Evolutionary conservation across 2,797 vertebrate species (phyloP).

Genomic region (Echeneis naucrates): DNA sequence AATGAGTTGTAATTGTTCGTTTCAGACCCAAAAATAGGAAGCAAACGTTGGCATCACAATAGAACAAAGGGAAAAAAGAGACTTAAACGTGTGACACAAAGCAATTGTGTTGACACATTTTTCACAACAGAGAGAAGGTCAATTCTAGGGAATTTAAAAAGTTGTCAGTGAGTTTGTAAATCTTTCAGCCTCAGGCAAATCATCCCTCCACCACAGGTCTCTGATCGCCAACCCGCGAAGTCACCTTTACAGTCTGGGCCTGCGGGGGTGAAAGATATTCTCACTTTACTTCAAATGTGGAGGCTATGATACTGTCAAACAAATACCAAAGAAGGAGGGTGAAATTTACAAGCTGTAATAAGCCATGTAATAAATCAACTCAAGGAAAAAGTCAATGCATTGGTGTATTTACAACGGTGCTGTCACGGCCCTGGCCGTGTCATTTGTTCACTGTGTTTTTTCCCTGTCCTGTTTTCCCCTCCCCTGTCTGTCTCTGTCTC

Average conservation of each 20-base stretch:
- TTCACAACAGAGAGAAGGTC: slow-evolving; percentile 24
- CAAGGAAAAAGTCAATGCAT: slow-evolving; percentile 3
- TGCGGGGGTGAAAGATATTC: slow-evolving; percentile 15
- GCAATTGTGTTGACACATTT: background rate
- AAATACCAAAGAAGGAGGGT: background rate
- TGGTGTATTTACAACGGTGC: background rate
- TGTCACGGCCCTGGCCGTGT: no score
- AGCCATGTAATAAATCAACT: slow-evolving; percentile 12
- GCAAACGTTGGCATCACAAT: background rate
- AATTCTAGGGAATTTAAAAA: slow-evolving; percentile 29
- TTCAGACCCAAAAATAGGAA: background rate
- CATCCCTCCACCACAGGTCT: slow-evolving; percentile 44
- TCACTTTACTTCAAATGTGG: background rate
- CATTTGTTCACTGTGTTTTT: no score
- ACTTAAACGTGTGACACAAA: background rate
- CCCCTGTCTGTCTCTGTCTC: no score
- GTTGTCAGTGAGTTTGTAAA: slow-evolving; percentile 28
- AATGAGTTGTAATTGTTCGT: background rate
- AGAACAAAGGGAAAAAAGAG: background rate
- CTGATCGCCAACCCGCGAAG: slow-evolving; percentile 39
- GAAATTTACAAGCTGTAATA: no score
- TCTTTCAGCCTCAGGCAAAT: slow-evolving; percentile 46
- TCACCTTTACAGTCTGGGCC: slow-evolving; percentile 46
- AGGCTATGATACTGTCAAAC: slow-evolving; percentile 24
- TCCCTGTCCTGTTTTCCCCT: no score